These are phyloP conservation scores for Trichoplax adhaerens DNA, from an alignment of 37 sponge, comb jelly and placozoan species.

Conservation along the genomic window DNA sequence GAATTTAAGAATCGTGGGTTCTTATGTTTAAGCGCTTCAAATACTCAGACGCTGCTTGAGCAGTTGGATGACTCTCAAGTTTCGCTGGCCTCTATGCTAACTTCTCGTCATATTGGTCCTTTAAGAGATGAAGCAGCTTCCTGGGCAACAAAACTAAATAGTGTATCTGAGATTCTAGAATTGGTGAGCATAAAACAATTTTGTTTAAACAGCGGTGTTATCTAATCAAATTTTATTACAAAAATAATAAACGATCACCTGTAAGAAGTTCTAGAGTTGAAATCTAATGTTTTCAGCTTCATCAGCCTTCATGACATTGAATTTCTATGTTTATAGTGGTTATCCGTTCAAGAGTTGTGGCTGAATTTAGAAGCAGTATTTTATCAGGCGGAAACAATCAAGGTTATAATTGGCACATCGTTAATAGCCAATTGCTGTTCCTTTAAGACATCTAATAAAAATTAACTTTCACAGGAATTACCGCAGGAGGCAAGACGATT, in stretches of 20 bases:
- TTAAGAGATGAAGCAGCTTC: constrained; percentile 50
- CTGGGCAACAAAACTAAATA: constrained; percentile 63
- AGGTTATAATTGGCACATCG: neutral
- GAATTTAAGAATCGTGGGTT: constrained; percentile 41
- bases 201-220: no score
- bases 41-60: constrained; percentile 64
- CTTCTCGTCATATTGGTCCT: constrained; percentile 44
- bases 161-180: constrained; percentile 43
- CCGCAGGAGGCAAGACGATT: constrained; percentile 52
- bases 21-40: constrained; percentile 5
- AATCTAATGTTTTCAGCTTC: no score
- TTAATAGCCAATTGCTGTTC: no score
- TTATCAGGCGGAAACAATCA: constrained; percentile 17
- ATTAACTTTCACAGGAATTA: constrained; percentile 20
- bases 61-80: constrained; percentile 58
- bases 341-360: constrained; percentile 72
- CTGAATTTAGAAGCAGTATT: constrained; percentile 66
- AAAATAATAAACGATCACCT: no score
- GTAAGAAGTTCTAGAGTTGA: no score
- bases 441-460: no score
- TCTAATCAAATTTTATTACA: no score
- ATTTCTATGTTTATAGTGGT: constrained; percentile 29
- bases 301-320: no score
- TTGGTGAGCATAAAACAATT: constrained; percentile 16
- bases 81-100: constrained; percentile 57